phyloP scores from a whole-genome alignment of 2,888 invertebrate species.

The Plebejus anna region DNA sequence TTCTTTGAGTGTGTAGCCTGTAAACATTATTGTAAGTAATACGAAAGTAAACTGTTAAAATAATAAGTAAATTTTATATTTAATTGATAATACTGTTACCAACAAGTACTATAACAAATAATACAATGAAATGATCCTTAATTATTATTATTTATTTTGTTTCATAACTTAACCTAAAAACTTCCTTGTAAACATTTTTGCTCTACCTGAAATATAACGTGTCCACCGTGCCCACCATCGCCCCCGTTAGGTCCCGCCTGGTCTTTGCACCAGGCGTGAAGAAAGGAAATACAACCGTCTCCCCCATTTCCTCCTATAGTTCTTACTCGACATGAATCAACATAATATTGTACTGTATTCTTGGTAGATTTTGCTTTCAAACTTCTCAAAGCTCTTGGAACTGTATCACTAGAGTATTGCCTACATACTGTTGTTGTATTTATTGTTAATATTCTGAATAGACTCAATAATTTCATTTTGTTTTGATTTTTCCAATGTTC shows the following conservation, averaged over 20 bases:
- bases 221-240: conserved; percentile 97
- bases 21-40: conserved; percentile 7
- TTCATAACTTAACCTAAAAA: conserved; percentile 10
- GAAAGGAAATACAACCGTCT: conserved; percentile 93
- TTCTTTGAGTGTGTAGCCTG: conserved; percentile 83
- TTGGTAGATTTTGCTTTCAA: conserved; percentile 64
- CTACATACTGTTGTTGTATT: conserved; percentile 39
- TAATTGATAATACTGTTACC: background rate
- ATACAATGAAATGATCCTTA: background rate
- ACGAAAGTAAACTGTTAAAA: background rate
- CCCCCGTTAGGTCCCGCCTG: conserved; percentile 97
- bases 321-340: conserved; percentile 84
- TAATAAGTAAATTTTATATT: background rate
- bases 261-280: conserved; percentile 90
- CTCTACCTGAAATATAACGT: conserved; percentile 86
- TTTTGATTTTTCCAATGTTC: conserved; percentile 29
- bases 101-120: background rate
- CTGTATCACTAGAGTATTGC: conserved; percentile 49
- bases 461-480: conserved; percentile 37
- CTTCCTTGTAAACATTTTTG: background rate
- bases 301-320: conserved; percentile 94
- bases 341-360: conserved; percentile 79
- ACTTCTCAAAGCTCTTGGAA: conserved; percentile 62
- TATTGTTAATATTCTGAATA: conserved; percentile 36
- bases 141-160: background rate